Evolutionary conservation across 1,140 invertebrate species (phyloP), one percentile per base, ranked within the genome.

Genomic region (Elymnias hypermnestra): DNA sequence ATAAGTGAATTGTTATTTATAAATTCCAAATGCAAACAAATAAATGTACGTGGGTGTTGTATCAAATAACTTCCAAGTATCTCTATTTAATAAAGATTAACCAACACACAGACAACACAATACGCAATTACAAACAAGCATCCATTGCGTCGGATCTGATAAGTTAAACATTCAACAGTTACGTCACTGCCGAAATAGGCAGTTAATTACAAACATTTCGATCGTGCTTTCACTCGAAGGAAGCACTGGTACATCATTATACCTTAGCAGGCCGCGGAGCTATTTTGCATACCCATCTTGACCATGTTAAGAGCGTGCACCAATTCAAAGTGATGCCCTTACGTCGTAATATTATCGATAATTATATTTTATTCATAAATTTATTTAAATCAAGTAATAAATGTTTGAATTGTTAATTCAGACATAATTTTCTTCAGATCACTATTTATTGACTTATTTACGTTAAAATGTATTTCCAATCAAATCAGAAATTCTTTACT

Each of bases 221-320:
- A 44, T 31, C 49, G 33, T 43, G 67, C 73, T 81, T 76, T 82
- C 72, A 66, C 71, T 66, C 43, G 48, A 63, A 67, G 74, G 62
- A 67, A 70, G 63, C 57, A 67, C 63, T 58, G 63, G 57, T 61
- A 57, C 43, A 49, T 63, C 50, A 69, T 82, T 72, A 76, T 56
- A 56, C 68, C 67, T 60, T 73, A 73, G 63, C 59, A 48, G 63
- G 64, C 25, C 13, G 46, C 65, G 63, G 63, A 72, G 68, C 68
- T 78, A 66, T 51, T 78, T 78, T 78, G 76, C 72, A 75, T 78
- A 77, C 69, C 68, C 65, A 76, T 78, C 77, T 74, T 59, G 63
- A 60, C 62, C 68, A 61, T 69, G 58, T 48, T 39, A 21, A 21
- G 48, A 61, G 52, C 47, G 44, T 69, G 76, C 57, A 72, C 74